phyloP scores from a whole-genome alignment of 2,888 invertebrate species.

The Chrysopilus asiliformis region DNA sequence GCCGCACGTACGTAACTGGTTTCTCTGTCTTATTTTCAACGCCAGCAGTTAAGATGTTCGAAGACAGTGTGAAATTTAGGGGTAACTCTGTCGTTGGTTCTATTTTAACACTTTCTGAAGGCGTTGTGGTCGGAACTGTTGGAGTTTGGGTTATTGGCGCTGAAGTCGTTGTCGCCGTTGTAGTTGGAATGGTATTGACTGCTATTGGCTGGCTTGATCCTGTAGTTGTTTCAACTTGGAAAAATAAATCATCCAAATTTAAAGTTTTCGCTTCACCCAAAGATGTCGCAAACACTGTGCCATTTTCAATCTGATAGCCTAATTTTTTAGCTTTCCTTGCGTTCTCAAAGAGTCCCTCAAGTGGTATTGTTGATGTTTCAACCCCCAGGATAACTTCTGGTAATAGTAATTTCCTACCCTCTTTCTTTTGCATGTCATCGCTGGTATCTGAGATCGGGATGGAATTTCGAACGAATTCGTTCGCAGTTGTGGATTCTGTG shows the following conservation, averaged over 20 bases:
- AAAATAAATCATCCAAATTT: constrained; percentile 11
- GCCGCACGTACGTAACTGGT: constrained; percentile 27
- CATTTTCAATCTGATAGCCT: constrained; percentile 14
- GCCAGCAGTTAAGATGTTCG: background rate
- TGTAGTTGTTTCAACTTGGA: constrained; percentile 1
- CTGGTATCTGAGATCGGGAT: constrained; percentile 15
- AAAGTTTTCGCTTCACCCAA: constrained; percentile 28
- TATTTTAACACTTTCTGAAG: background rate
- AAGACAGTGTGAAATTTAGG: too few relatives aligned
- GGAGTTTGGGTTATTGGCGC: constrained; percentile 6
- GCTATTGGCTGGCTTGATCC: too few relatives aligned
- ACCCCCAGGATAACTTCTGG: constrained; percentile 31
- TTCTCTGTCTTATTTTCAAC: constrained; percentile 8
- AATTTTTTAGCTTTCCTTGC: constrained; percentile 30
- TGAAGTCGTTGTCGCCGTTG: constrained; percentile 8
- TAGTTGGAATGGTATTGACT: background rate
- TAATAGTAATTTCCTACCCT: constrained; percentile 17
- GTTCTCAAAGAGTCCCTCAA: constrained; percentile 53
- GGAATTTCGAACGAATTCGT: constrained; percentile 21
- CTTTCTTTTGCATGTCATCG: constrained; percentile 5
- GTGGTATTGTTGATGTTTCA: constrained; percentile 51
- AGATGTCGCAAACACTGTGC: constrained; percentile 37
- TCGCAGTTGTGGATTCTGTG: constrained; percentile 20
- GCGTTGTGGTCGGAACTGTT: background rate
- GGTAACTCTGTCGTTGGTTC: background rate